Base-by-base conservation (phyloP, 2,113 vertebrate species). In the Lophotis ruficrista region DNA sequence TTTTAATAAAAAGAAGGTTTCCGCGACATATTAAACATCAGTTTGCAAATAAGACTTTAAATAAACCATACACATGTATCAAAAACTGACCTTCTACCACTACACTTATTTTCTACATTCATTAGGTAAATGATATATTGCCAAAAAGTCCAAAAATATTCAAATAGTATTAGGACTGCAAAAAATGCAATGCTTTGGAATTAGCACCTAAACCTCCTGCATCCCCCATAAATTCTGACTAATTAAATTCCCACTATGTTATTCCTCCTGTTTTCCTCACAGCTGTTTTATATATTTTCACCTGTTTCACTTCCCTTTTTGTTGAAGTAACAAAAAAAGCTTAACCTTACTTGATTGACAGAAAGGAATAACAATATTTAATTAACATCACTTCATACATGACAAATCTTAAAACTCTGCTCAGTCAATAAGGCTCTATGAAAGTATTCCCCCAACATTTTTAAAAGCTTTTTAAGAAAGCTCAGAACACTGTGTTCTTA, bases 401-500 rank as follows among this genome's bases (percentile, higher is more conserved):
- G 97, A 98, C 97, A 98, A 98, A 98, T 96, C 96, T 94, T 91
- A 88, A 93, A 75, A 96, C 95, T 96, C 97, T 58, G 81, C 97
- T 97, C 97, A 97, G 95, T 93, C 87, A 97, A 93, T 96, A 97
- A 95, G 58, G 76, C 80, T 96, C 75, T 95, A 94, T 64, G 69
- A 82, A 96, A 95, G 95, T 90, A 87, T 96, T 95, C 68, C 90
- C 66, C 64, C 85, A 79, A 87, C 79, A 91, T 96, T 96, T 97
- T 97, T 82, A 90, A 94, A 97, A 96, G 95, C 72, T 84, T 96
- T 95, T 97, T 87, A 95, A 97, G 94, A 91, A 97, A 95, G 75
- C 94, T 96, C 72, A 97, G 95, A 98, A 98, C 95, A 95, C 91
- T 96, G 89, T 98, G 96, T 97, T 98, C 97, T 98, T 96, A 97